Evolutionary conservation across 1,140 invertebrate genomes (phyloP).

Genomic region (Psix sp.): DNA sequence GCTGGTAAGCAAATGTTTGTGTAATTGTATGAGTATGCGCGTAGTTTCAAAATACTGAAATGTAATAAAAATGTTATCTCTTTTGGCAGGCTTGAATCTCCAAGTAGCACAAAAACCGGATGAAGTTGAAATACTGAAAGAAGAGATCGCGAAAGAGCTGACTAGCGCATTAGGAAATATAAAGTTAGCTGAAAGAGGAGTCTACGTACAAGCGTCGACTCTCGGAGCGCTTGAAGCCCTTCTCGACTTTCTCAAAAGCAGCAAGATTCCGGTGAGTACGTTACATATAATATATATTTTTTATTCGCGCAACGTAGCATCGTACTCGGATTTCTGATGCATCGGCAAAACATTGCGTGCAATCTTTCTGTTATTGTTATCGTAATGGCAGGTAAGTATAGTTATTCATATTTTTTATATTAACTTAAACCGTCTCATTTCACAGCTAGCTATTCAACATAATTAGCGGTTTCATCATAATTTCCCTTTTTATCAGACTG

Average conservation of each 20-base stretch:
- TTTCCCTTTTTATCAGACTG: too few species aligned
- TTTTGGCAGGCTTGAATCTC: slow-evolving; percentile 84
- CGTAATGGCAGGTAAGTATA: slow-evolving; percentile 2
- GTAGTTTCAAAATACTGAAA: background rate
- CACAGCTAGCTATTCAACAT: too few species aligned
- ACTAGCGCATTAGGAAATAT: slow-evolving; percentile 94
- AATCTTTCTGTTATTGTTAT: background rate
- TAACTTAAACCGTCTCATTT: too few species aligned
- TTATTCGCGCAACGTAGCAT: background rate
- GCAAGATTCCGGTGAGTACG: slow-evolving; percentile 94
- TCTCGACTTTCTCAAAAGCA: slow-evolving; percentile 94
- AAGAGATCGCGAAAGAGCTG: slow-evolving; percentile 88
- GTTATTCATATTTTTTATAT: background rate
- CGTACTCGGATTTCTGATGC: slow-evolving; percentile 19
- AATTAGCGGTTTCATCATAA: too few species aligned
- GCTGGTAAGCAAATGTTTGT: slow-evolving; percentile 80
- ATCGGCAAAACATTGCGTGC: slow-evolving; percentile 15
- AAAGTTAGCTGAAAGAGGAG: slow-evolving; percentile 93
- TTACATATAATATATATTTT: slow-evolving; percentile 11
- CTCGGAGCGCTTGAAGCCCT: slow-evolving; percentile 98
- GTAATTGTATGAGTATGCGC: too few species aligned
- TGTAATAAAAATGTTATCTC: slow-evolving; percentile 9
- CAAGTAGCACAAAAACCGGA: slow-evolving; percentile 93
- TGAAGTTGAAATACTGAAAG: slow-evolving; percentile 90
- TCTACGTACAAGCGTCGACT: slow-evolving; percentile 99